These are phyloP conservation scores for Taenaris catops DNA, from an alignment of 2,888 invertebrate species.

Conservation along the genomic window DNA sequence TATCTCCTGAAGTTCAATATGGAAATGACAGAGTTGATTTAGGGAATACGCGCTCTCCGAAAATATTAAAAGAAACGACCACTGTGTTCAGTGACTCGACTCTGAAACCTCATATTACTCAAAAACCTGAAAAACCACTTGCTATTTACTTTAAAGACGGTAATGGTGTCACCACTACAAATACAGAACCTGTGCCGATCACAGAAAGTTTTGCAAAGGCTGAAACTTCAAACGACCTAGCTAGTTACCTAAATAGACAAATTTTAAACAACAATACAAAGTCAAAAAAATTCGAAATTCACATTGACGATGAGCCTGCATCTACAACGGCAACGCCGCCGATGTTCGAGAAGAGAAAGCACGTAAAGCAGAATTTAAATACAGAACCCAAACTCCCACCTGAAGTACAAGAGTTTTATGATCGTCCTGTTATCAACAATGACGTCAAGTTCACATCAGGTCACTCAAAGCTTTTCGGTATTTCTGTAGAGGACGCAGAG, in stretches of 20 bases:
- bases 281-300: constrained; percentile 9
- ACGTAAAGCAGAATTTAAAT: constrained; percentile 26
- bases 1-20: constrained; percentile 73
- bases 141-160: constrained; percentile 59
- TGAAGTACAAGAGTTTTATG: constrained; percentile 42
- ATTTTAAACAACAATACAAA: constrained; percentile 31
- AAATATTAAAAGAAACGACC: constrained; percentile 36
- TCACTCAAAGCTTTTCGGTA: constrained; percentile 81
- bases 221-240: constrained; percentile 49
- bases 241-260: constrained; percentile 27
- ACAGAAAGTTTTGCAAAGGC: constrained; percentile 42
- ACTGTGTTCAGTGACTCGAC: constrained; percentile 48
- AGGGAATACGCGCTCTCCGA: constrained; percentile 51
- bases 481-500: constrained; percentile 81
- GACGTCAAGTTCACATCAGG: constrained; percentile 77
- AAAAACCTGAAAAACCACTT: constrained; percentile 65
- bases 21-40: constrained; percentile 68
- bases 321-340: not conserved
- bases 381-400: constrained; percentile 32
- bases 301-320: constrained; percentile 6
- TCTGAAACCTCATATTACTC: constrained; percentile 65
- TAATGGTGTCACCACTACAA: constrained; percentile 36
- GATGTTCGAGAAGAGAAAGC: constrained; percentile 17
- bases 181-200: constrained; percentile 32
- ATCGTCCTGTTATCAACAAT: constrained; percentile 29